Conservation (phyloP, 2,888 invertebrate genomes). For the Coelopa pilipes region DNA sequence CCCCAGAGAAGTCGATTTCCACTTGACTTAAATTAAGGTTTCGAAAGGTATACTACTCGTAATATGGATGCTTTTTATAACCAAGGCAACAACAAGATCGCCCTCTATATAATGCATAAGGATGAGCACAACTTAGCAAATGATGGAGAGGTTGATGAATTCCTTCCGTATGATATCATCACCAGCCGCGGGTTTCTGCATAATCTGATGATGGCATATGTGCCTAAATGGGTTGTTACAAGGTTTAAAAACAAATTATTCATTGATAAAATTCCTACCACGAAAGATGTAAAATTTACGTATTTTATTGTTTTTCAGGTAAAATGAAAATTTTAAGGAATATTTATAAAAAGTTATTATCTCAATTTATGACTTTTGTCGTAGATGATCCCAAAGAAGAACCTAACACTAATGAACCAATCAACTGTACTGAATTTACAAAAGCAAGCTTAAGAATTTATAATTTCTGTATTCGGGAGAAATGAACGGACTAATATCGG, state of each 20-base stretch:
- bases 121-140: too few species aligned
- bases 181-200: slow-evolving; percentile 4
- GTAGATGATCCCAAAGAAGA: too few species aligned
- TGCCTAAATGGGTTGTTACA: background rate
- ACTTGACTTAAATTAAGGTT: too few species aligned
- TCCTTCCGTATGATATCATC: slow-evolving; percentile 19
- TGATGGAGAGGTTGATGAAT: too few species aligned
- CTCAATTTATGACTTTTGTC: background rate
- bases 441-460: slow-evolving; percentile 19
- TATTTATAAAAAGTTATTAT: background rate
- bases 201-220: slow-evolving; percentile 3
- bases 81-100: too few species aligned
- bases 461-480: slow-evolving; percentile 15
- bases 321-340: background rate
- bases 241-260: too few species aligned
- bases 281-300: background rate
- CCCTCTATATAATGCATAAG: too few species aligned
- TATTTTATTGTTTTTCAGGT: slow-evolving; percentile 27
- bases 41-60: too few species aligned
- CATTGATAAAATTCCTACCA: too few species aligned
- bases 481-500: slow-evolving; percentile 12
- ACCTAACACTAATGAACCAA: slow-evolving; percentile 18
- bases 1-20: too few species aligned
- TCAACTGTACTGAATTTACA: slow-evolving; percentile 21
- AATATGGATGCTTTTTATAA: too few species aligned